A percentile compares a stretch with the other conserved stretches of the same genome.
Conservation (phyloP, 2,888 invertebrate genomes). For the Aleiodes testaceus region DNA sequence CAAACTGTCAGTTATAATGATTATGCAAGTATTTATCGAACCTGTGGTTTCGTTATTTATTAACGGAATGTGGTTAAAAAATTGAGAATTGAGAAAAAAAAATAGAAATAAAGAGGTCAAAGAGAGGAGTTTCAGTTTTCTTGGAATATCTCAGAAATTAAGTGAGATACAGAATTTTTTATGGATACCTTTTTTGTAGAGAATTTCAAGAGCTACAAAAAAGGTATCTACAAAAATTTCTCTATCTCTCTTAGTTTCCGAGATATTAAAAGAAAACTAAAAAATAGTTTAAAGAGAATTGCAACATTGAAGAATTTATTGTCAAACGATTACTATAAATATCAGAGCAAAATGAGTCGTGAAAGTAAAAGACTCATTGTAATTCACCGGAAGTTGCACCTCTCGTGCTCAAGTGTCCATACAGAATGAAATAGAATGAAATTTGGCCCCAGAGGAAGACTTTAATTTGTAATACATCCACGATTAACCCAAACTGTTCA, state of each 20-base stretch:
- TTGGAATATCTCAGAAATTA: too few species aligned
- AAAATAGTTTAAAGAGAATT: too few species aligned
- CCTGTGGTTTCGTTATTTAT: conserved; percentile 12
- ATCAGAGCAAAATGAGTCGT: conserved; percentile 59
- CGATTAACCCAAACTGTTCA: not conserved
- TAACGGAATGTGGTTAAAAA: conserved; percentile 4
- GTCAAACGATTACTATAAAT: conserved; percentile 39
- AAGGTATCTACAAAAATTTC: too few species aligned
- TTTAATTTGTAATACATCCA: conserved; percentile 13
- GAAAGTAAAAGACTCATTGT: conserved; percentile 63
- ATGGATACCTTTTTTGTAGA: too few species aligned
- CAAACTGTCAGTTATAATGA: conserved; percentile 9
- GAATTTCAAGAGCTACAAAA: too few species aligned
- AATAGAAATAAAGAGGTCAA: not conserved
- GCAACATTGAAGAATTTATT: conserved; percentile 6
- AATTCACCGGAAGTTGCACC: conserved; percentile 52
- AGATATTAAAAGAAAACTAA: too few species aligned
- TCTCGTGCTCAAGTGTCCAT: conserved; percentile 43
- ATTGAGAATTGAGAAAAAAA: not conserved
- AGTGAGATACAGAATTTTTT: too few species aligned
- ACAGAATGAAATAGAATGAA: conserved; percentile 26
- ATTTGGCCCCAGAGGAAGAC: not conserved
- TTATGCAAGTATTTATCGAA: conserved; percentile 19
- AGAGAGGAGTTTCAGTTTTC: too few species aligned
- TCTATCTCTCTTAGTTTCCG: too few species aligned